Evolutionary conservation across 2,113 vertebrate genomes (phyloP).

Genomic region (Cavia porcellus): DNA sequence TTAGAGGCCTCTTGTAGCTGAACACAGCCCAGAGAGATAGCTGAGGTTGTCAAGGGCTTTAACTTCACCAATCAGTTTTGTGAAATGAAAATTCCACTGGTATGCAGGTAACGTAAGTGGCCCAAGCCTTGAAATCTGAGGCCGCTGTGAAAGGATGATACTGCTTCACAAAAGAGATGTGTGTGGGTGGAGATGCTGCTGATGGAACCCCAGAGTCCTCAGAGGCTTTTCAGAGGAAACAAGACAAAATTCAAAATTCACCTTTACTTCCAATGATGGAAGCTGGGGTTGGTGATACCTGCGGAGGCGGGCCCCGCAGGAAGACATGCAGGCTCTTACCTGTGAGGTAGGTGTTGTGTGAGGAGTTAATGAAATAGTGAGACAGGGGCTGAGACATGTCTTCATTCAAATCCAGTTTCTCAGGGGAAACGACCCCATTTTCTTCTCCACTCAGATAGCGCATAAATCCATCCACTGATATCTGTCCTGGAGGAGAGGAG

Average conservation of each 20-base stretch:
- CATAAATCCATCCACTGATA: slow-evolving; percentile 97
- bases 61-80: not conserved
- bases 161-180: not conserved
- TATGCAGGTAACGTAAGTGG: not conserved
- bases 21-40: not conserved
- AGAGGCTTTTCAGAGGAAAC: not conserved
- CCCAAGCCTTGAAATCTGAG: not conserved
- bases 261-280: not conserved
- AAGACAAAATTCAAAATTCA: not conserved
- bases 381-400: slow-evolving; percentile 98
- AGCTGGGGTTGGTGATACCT: not conserved
- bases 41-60: not conserved
- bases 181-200: not conserved
- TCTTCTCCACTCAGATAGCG: slow-evolving; percentile 96
- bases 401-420: slow-evolving; percentile 99
- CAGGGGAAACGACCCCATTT: slow-evolving; percentile 97
- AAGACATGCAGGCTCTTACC: slow-evolving; percentile 85
- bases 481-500: slow-evolving; percentile 92
- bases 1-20: not conserved
- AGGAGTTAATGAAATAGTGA: slow-evolving; percentile 99
- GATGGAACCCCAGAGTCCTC: not conserved
- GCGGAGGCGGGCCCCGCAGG: not conserved
- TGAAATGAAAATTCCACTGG: not conserved
- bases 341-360: slow-evolving; percentile 99
- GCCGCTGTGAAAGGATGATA: not conserved